Evolutionary conservation across 2,797 vertebrate genomes (phyloP).

Genomic region (Coluber constrictor): DNA sequence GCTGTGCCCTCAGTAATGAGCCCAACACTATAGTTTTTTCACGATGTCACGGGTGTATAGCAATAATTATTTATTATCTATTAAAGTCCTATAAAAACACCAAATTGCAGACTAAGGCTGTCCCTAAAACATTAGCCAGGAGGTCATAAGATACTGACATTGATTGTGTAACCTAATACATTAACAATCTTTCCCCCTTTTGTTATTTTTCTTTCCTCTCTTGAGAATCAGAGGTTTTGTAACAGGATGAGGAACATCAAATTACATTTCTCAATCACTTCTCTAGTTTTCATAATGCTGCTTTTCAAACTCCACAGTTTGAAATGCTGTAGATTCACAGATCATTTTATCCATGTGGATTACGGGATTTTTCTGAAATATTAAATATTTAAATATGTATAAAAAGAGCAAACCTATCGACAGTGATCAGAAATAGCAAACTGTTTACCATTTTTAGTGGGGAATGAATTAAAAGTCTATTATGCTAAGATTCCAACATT

Average conservation of each 20-base stretch:
- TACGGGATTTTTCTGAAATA: conserved; percentile 42
- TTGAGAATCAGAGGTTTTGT: conserved; percentile 56
- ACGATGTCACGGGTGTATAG: conserved; percentile 39
- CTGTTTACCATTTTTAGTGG: background rate
- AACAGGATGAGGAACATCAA: conserved; percentile 53
- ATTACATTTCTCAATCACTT: conserved; percentile 42
- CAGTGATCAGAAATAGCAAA: background rate
- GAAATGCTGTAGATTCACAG: background rate
- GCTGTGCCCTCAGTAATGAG: background rate
- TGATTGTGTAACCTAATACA: conserved; percentile 61
- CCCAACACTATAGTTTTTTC: conserved; percentile 30
- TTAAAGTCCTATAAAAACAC: conserved; percentile 38
- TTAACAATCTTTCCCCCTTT: conserved; percentile 27
- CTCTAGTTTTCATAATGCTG: conserved; percentile 51
- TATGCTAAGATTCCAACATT: background rate
- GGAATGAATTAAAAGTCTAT: background rate
- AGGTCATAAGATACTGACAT: conserved; percentile 62
- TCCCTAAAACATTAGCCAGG: conserved; percentile 57
- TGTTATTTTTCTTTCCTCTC: conserved; percentile 65
- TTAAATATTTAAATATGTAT: conserved; percentile 20
- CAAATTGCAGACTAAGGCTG: conserved; percentile 33
- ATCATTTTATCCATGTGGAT: background rate
- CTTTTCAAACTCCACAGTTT: background rate
- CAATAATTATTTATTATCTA: conserved; percentile 38
- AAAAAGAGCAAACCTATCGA: background rate